phyloP scores from a whole-genome alignment of 2,888 invertebrate species.

The Trachelus tabidus region DNA sequence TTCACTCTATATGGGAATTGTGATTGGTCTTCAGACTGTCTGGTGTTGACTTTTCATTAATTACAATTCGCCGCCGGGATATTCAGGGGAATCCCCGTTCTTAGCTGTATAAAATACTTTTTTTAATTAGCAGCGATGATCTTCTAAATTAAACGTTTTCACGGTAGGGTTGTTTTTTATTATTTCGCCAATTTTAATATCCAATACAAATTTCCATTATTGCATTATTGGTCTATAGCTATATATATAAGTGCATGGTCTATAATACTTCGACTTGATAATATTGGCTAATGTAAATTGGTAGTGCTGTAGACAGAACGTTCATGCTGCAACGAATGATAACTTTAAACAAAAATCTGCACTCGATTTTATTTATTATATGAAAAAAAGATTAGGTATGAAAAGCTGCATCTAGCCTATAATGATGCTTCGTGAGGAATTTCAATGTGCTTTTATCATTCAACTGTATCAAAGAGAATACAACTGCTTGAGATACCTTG shows the following conservation, averaged over 20 bases:
- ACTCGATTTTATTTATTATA: constrained; percentile 28
- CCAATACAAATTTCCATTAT: background rate
- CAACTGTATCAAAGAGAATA: no score
- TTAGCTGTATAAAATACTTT: background rate
- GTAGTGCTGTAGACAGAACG: no score
- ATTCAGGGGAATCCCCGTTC: background rate
- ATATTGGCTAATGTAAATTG: no score
- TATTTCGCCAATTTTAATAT: background rate
- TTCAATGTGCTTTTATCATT: no score
- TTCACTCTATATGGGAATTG: background rate
- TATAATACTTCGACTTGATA: no score
- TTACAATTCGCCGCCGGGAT: background rate
- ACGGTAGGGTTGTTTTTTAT: background rate
- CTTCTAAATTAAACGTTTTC: background rate
- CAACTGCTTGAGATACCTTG: no score
- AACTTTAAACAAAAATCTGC: constrained; percentile 13
- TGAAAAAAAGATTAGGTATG: constrained; percentile 11
- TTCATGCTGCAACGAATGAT: no score
- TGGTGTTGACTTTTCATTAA: background rate
- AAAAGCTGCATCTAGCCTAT: no score
- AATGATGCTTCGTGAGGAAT: no score
- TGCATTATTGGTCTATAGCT: background rate
- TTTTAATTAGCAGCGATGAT: background rate
- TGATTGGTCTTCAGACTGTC: background rate
- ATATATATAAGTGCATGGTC: background rate